Base-by-base conservation (phyloP, 2,113 vertebrate genomes). In the Raja brachyura region DNA sequence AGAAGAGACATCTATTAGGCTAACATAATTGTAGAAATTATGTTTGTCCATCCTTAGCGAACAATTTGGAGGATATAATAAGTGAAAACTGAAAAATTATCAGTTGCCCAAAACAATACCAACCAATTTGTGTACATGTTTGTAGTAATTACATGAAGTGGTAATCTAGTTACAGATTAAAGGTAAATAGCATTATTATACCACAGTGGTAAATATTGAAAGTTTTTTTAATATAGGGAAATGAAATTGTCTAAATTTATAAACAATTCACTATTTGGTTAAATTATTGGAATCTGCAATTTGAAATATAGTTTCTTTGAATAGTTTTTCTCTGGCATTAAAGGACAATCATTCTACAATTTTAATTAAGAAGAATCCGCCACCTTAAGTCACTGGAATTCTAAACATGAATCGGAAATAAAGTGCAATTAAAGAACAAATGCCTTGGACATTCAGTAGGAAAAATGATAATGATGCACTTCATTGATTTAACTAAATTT, bases 381-480 rank as follows among this genome's bases (percentile, higher is more conserved):
- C 22, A 22, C 5, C 28, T 11, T 14, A n/a, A 86, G 81, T 59
- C 56, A n/a, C 25, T n/a, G 81, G 25, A 86, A 75, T 75, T 75
- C 22, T 28, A n/a, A 75, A n/a, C 9, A 10, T n/a, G 28, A 28
- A 75, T 59, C n/a, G 56, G 56, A 86, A 86, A 86, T 86, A n/a
- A 61, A 4, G 81, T 86, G 25, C 25, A 86, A 61, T 59, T 61
- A 61, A 61, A 56, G 11, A 86, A 61, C 22, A 86, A 86, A 86
- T 14, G 56, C 14, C 56, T n/a, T 14, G 81, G 22, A 86, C 13
- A 28, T 14, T n/a, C 25, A 59, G 54, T 59, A 56, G 11, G n/a
- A 25, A 86, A 86, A 59, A 86, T 86, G 61, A n/a, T 86, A 61
- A 86, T 86, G 54, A 86, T n/a, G 81, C 56, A 61, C 10, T 61